phyloP scores from a whole-genome alignment of 2,113 vertebrate species.

The Neotoma lepida region DNA sequence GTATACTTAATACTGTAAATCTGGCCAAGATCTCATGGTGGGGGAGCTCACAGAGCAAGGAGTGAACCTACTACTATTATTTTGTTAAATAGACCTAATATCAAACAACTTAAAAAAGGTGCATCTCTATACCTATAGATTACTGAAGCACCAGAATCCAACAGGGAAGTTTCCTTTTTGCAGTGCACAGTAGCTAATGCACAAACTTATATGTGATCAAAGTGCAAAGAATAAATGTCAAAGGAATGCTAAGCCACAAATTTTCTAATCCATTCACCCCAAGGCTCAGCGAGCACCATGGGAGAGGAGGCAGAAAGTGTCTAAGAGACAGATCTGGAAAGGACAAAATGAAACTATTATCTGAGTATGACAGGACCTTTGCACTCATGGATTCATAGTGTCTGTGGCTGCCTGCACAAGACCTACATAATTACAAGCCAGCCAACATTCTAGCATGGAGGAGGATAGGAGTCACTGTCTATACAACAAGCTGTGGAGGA shows the following conservation, averaged over 20 bases:
- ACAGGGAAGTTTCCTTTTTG: background rate
- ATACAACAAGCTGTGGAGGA: background rate
- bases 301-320: background rate
- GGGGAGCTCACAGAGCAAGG: background rate
- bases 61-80: background rate
- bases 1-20: background rate
- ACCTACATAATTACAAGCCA: background rate
- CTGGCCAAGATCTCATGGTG: background rate
- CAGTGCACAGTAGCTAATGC: background rate
- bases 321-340: background rate
- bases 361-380: background rate
- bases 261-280: background rate
- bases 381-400: background rate
- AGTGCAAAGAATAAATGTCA: background rate
- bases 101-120: background rate
- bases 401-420: background rate
- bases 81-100: background rate
- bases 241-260: background rate
- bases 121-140: background rate
- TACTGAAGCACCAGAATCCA: background rate
- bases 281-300: background rate
- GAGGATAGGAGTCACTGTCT: background rate
- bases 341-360: background rate
- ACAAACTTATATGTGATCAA: background rate
- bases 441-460: background rate